Percentiles rank a stretch among this genome's conserved stretches.
Evolutionary conservation across 1,140 invertebrate genomes (phyloP).

Genomic region (Araneus ventricosus): DNA sequence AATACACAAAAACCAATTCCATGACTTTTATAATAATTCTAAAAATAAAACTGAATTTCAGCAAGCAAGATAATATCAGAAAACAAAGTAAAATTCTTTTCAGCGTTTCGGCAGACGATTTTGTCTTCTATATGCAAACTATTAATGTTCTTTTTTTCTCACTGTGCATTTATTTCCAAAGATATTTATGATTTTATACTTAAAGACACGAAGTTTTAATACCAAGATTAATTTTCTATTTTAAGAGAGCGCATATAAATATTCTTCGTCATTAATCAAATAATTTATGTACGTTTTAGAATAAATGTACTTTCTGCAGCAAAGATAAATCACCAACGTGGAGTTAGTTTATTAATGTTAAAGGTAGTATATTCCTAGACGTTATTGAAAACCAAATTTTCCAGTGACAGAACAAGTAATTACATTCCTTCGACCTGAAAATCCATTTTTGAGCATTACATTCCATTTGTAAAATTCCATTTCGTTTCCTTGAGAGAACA

Average conservation of each 20-base stretch:
- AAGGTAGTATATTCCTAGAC: background rate
- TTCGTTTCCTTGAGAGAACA: background rate
- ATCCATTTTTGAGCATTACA: constrained; percentile 43
- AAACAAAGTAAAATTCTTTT: no score
- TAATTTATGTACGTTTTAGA: background rate
- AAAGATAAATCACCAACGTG: background rate
- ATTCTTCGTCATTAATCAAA: background rate
- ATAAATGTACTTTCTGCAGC: background rate
- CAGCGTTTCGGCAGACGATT: no score
- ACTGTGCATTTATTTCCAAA: background rate
- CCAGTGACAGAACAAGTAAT: background rate
- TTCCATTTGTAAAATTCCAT: constrained; percentile 66
- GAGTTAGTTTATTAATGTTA: background rate
- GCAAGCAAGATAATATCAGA: no score
- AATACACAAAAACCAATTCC: no score
- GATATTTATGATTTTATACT: background rate
- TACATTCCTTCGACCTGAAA: constrained; percentile 36
- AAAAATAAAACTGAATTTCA: no score
- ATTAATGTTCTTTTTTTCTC: background rate
- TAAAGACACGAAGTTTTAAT: background rate
- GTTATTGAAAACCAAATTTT: constrained; percentile 15
- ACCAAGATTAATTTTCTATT: background rate
- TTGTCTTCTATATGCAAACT: no score
- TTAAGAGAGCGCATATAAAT: background rate
- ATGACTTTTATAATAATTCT: no score